Evolutionary conservation across 2,888 invertebrate species (phyloP).

Genomic region (Lasioglossum marginatum): DNA sequence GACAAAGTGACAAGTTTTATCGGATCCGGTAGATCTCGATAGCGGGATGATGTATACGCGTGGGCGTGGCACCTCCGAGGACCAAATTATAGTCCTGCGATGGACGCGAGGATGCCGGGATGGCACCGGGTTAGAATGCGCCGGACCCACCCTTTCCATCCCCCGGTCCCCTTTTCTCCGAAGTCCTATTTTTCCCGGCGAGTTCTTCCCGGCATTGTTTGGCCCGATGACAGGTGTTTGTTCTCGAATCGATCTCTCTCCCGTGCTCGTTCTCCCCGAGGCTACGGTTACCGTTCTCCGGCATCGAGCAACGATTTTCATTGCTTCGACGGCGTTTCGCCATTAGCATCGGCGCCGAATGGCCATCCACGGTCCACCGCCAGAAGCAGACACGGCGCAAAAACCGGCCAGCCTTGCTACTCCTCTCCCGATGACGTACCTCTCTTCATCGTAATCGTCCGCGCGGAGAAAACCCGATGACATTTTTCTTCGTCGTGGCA

Average conservation of each 20-base stretch:
- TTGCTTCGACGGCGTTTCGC: conserved; percentile 37
- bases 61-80: conserved; percentile 75
- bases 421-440: conserved; percentile 30
- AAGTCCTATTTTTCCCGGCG: conserved; percentile 11
- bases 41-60: conserved; percentile 74
- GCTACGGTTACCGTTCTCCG: neutral
- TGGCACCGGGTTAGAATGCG: conserved; percentile 44
- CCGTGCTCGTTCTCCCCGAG: neutral
- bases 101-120: conserved; percentile 51
- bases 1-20: conserved; percentile 78
- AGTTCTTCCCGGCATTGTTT: conserved; percentile 67
- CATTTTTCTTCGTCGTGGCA: conserved; percentile 39
- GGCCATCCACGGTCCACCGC: conserved; percentile 19
- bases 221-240: conserved; percentile 76
- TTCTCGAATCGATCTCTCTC: conserved; percentile 61
- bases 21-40: conserved; percentile 66
- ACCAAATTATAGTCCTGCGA: conserved; percentile 75
- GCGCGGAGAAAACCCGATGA: conserved; percentile 24
- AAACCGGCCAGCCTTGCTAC: conserved; percentile 48
- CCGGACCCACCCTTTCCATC: conserved; percentile 24
- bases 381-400: conserved; percentile 27
- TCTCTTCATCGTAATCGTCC: conserved; percentile 17
- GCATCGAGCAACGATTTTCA: conserved; percentile 56
- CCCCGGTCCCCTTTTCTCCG: conserved; percentile 20
- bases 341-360: conserved; percentile 23